Evolutionary conservation across 2,888 invertebrate species (phyloP), one percentile per base, ranked within the genome.

Genomic region (Drosophila recens): DNA sequence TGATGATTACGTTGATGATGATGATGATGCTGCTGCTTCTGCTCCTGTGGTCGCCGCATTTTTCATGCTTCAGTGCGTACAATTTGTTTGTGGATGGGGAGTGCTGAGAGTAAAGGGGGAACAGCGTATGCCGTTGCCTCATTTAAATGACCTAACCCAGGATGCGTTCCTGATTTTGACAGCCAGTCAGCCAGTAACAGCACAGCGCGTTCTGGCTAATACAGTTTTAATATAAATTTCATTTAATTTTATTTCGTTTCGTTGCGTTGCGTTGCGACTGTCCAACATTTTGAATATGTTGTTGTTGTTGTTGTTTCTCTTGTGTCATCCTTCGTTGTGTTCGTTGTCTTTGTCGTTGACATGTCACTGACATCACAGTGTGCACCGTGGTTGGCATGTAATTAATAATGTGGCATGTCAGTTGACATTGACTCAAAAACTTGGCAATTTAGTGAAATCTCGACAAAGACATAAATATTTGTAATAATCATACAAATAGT

Each of bases 61-160:
- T 88, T 86, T 88, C 72, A 83, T 80, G 90, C 85, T 82, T 85
- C 74, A 88, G 72, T 90, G 89, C 89, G 79, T 83, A 64, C 89
- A 86, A 88, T 85, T 85, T 85, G 69, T 54, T 54, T 46, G 54
- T 42, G 49, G 48, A 34, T 56, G 49, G 30, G 58, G 61, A 15
- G n/a, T n/a, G 11, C 36, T 20, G 36, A 36, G 36, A 42, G 30
- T n/a, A 11, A 36, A 40, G 36, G 48, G 67, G 64, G 17, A 42
- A 62, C 54, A 61, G 43, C 67, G 67, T 77, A 57, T 66, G 72
- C 62, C 67, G 66, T 17, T 34, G 49, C 45, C 87, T 72, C 79
- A 84, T 84, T 89, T 63, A 88, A 88, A 85, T 90, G 83, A 82
- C 87, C 90, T 83, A 76, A 73, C 70, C 67, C 68, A 74, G 88